Evolutionary conservation across 2,797 vertebrate genomes (phyloP).

Genomic region (Rhinogobio ventralis): DNA sequence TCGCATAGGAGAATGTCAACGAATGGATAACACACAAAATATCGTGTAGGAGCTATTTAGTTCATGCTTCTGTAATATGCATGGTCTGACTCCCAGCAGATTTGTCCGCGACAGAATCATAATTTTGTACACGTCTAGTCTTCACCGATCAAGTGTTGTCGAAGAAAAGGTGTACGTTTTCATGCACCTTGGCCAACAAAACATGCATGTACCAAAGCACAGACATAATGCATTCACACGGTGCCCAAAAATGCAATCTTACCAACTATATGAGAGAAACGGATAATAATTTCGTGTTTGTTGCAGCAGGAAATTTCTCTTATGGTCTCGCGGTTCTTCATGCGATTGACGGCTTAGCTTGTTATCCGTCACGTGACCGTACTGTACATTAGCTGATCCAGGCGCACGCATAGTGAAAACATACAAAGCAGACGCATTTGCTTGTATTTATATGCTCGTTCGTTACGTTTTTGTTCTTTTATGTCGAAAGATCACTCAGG

Average conservation of each 20-base stretch:
- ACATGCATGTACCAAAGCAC: slow-evolving; percentile 52
- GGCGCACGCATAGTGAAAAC: slow-evolving; percentile 20
- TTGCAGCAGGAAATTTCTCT: slow-evolving; percentile 63
- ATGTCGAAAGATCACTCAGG: background rate
- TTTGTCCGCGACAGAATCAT: slow-evolving; percentile 52
- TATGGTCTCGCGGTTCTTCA: slow-evolving; percentile 66
- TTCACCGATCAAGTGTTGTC: slow-evolving; percentile 56
- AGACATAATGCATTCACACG: slow-evolving; percentile 43
- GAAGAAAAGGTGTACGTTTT: slow-evolving; percentile 31
- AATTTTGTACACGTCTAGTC: slow-evolving; percentile 58
- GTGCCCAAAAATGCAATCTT: slow-evolving; percentile 57
- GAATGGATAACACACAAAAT: background rate
- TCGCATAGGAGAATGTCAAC: slow-evolving; percentile 13
- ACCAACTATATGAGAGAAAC: slow-evolving; percentile 64
- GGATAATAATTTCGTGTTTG: slow-evolving; percentile 58
- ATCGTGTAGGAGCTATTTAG: background rate
- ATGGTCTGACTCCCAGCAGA: slow-evolving; percentile 9
- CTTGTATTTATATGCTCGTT: slow-evolving; percentile 2
- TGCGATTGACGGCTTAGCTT: slow-evolving; percentile 62
- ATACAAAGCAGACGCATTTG: background rate
- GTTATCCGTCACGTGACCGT: slow-evolving; percentile 63
- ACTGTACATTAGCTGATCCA: slow-evolving; percentile 56
- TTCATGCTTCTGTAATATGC: slow-evolving; percentile 15
- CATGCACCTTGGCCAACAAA: slow-evolving; percentile 54
- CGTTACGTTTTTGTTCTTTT: background rate